Base-by-base conservation (phyloP, 2,888 invertebrate species). In the Drosophila colorata region DNA sequence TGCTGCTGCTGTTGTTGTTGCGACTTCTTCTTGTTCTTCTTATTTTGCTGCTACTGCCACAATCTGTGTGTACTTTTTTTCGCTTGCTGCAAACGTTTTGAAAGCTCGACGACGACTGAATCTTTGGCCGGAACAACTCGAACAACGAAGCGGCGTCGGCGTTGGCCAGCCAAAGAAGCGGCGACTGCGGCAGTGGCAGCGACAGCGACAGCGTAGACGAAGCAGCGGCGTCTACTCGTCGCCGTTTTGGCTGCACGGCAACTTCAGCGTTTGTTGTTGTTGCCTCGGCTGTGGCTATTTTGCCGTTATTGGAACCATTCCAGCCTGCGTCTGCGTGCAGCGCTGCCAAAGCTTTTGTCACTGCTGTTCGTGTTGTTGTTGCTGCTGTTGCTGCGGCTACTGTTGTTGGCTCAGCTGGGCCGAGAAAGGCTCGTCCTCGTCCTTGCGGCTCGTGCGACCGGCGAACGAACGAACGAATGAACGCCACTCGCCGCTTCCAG, bases 51-150 rank as follows among this genome's bases (percentile, higher is more conserved):
- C 49, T 63, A 38, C 59, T 69, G 46, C 37, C 70, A 58, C 63
- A 53, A 53, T 53, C 28, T 59, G 63, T 68, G 61, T 78, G 59
- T 67, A 33, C 47, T 43, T 51, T 61, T 70, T 74, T 72, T 76
- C 78, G 79, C 76, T 90, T 77, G 89, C 82, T 91, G 91, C 88
- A 84, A 85, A 80, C 91, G 88, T 90, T 90, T 87, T 85, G 91
- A 91, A 91, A 91, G 92, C 91, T 91, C 92, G 91, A 90, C 91
- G 90, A 91, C 90, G 91, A 91, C 91, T 91, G 90, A 90, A 73
- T 89, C 71, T 73, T 40, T 69, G 72, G 69, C 77, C 78, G 84
- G 69, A 82, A 71, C 79, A 79, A 65, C 69, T 86, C 65, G 78
- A 76, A 80, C 51, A 77, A 89, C 84, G 80, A 89, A 88, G 87